phyloP scores from a whole-genome alignment of 1,140 invertebrate species.

The Telenomus remus region DNA sequence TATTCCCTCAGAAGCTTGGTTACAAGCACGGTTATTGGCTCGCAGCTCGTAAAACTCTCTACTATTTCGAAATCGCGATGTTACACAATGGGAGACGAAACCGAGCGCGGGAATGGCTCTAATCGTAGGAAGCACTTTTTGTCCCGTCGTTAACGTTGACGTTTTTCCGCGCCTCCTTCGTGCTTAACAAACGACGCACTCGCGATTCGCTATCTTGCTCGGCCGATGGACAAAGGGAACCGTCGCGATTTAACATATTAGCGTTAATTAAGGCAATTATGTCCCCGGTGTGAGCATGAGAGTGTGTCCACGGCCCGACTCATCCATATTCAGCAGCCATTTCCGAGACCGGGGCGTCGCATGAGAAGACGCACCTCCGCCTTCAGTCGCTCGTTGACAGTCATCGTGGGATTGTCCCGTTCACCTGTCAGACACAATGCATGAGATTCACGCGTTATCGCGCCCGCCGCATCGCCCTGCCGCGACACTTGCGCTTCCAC shows the following conservation, averaged over 20 bases:
- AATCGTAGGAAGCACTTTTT: constrained; percentile 46
- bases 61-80: constrained; percentile 43
- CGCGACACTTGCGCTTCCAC: constrained; percentile 36
- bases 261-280: constrained; percentile 76
- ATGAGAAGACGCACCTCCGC: constrained; percentile 55
- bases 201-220: constrained; percentile 13
- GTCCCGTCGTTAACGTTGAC: constrained; percentile 48
- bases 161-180: constrained; percentile 30
- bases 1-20: constrained; percentile 40
- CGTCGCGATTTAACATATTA: constrained; percentile 75
- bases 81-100: constrained; percentile 35
- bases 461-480: constrained; percentile 38
- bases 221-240: constrained; percentile 60
- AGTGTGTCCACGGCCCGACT: constrained; percentile 71
- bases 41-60: constrained; percentile 43
- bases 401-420: constrained; percentile 66
- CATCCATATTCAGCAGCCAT: constrained; percentile 74
- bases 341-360: constrained; percentile 64
- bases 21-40: constrained; percentile 48
- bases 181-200: constrained; percentile 16
- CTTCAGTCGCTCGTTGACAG: constrained; percentile 67
- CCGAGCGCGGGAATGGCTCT: constrained; percentile 41
- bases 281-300: constrained; percentile 73
- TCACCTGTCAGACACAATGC: constrained; percentile 58
- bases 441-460: constrained; percentile 49